Base-by-base conservation (phyloP, 2,113 vertebrate species). In the Stigmatopora argus region DNA sequence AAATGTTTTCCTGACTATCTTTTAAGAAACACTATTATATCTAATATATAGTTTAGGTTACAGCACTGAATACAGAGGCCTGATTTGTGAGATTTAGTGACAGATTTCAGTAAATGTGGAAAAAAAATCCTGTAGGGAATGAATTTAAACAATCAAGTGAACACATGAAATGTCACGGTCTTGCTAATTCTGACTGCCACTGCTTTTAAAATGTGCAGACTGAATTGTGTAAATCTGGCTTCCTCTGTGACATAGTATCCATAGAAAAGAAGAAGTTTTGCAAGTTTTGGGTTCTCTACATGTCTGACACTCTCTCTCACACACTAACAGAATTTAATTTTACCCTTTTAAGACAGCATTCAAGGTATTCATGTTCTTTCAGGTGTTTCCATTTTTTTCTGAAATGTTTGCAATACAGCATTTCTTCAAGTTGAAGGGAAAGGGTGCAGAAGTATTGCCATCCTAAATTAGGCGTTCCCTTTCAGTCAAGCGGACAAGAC, bases 231-330 rank as follows among this genome's bases (percentile, higher is more conserved):
- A 53, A 70, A 14, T 26, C 15, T 12, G 21, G 8, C 41, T 82
- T 80, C 69, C 69, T 74, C 57, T 73, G n/a, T 58, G 10, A 60
- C 38, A 41, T 10, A 60, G 11, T 15, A 15, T 2, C 18, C 31
- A 1, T 7, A 15, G 0, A 68, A 75, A 76, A 72, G 57, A 52
- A 73, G 81, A 85, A 79, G 77, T 74, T 79, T 72, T 56, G 34
- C 23, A 78, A 77, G 53, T 34, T 12, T 15, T 1, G 18, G n/a
- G 5, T 35, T 31, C 14, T 48, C 1, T 31, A 17, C 4, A 17
- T 34, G 8, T 15, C 44, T 18, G 47, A 0, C n/a, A n/a, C 3
- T 38, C 23, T 47, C 48, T 34, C 18, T 41, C 10, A 44, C 9
- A 41, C n/a, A 61, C 41, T n/a, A 45, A 61, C 3, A 14, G 13